A percentile compares a stretch with the other conserved stretches of the same genome.
Evolutionary conservation across 2,888 invertebrate genomes (phyloP).

Genomic region (Cyaniris semiargus): DNA sequence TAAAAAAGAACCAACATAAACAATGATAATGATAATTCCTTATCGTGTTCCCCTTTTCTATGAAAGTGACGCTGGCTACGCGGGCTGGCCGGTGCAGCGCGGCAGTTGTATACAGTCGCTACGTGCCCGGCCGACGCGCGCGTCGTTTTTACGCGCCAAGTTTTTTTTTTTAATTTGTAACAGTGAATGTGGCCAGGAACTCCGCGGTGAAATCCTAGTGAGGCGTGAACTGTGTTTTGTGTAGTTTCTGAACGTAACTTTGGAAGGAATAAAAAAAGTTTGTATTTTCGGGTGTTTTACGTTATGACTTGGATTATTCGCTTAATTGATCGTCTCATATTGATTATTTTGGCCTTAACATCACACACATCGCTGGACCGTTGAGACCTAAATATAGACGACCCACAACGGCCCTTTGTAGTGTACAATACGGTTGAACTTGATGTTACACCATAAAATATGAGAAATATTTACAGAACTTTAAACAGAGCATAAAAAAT

Average conservation of each 20-base stretch:
- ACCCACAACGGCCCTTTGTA: constrained; percentile 53
- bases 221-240: constrained; percentile 40
- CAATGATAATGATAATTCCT: constrained; percentile 53
- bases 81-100: constrained; percentile 26
- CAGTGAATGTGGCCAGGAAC: constrained; percentile 52
- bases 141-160: constrained; percentile 45
- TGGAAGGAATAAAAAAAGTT: constrained; percentile 18
- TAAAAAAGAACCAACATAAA: constrained; percentile 9
- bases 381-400: constrained; percentile 67
- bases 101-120: constrained; percentile 53
- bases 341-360: constrained; percentile 61
- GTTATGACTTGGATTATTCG: constrained; percentile 2
- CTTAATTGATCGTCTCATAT: constrained; percentile 41
- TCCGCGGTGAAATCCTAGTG: constrained; percentile 55
- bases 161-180: constrained; percentile 37
- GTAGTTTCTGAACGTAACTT: constrained; percentile 46
- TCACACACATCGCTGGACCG: constrained; percentile 63
- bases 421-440: constrained; percentile 41
- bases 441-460: constrained; percentile 2
- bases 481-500: neutral
- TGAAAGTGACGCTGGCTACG: constrained; percentile 55
- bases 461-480: neutral
- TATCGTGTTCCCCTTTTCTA: constrained; percentile 67
- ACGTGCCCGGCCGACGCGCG: constrained; percentile 60
- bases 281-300: constrained; percentile 16